Percentiles rank a stretch among this genome's conserved stretches.
Conservation (phyloP, 2,797 vertebrate genomes). For the Coregonus suidteri region DNA sequence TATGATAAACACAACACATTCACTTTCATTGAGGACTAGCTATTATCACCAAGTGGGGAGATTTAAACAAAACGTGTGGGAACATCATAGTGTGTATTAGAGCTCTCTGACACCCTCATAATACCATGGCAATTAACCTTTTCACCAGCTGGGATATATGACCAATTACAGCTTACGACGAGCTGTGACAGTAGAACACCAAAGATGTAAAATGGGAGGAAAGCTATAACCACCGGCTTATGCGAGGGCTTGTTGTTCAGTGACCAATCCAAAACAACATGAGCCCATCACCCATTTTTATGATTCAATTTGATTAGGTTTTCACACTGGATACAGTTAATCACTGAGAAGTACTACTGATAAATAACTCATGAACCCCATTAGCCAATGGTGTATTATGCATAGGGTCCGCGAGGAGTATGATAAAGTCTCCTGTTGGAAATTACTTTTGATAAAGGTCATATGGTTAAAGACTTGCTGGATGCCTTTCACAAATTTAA, state of each 20-base stretch:
- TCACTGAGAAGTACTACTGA: conserved; percentile 16
- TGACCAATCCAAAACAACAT: conserved; percentile 35
- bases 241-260: conserved; percentile 29
- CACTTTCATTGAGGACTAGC: background rate
- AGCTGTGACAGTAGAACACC: conserved; percentile 55
- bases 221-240: conserved; percentile 49
- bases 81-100: conserved; percentile 54
- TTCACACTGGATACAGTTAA: background rate
- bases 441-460: conserved; percentile 72
- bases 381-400: conserved; percentile 53
- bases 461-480: conserved; percentile 62
- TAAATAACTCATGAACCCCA: conserved; percentile 39
- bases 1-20: background rate
- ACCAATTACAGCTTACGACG: conserved; percentile 63
- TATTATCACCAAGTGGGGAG: background rate
- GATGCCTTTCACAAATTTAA: conserved; percentile 53
- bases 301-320: conserved; percentile 21
- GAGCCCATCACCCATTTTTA: conserved; percentile 10
- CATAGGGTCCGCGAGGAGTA: conserved; percentile 38
- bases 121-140: conserved; percentile 71
- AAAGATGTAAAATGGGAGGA: conserved; percentile 54
- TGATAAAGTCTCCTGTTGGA: conserved; percentile 57
- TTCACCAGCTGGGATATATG: conserved; percentile 63
- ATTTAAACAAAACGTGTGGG: background rate
- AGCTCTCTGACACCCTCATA: conserved; percentile 65